Conservation (phyloP, 53 echinoderm and acorn worm species). For the Apostichopus leukothele region DNA sequence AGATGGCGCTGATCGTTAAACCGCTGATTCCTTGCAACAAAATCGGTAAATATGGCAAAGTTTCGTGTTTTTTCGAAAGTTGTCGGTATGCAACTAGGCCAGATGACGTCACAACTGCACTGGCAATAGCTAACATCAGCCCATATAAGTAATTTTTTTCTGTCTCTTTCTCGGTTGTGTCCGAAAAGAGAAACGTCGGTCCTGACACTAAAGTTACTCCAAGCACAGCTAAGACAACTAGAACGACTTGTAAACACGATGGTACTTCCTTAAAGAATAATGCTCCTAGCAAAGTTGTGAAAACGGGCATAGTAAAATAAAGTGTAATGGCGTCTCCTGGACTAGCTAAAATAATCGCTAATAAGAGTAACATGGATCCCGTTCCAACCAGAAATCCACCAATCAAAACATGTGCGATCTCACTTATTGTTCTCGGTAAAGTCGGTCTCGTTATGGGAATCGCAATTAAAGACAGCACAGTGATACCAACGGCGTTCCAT, state of each 20-base stretch:
- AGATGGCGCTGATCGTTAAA: too few relatives aligned
- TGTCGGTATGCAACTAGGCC: slow-evolving; percentile 1
- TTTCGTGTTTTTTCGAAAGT: background rate
- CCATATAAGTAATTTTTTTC: background rate
- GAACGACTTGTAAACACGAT: background rate
- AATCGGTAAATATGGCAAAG: background rate
- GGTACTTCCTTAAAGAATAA: slow-evolving; percentile 9
- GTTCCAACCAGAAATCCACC: background rate
- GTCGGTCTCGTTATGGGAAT: background rate
- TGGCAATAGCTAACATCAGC: background rate
- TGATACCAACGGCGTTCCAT: background rate
- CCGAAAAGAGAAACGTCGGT: slow-evolving; percentile 20
- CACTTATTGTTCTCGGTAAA: background rate
- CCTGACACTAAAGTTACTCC: slow-evolving; percentile 19
- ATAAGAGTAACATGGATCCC: background rate
- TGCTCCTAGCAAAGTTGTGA: background rate
- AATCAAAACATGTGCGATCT: background rate
- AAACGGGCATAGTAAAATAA: slow-evolving; percentile 10
- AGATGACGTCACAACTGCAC: background rate
- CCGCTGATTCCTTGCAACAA: background rate
- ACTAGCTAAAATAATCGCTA: slow-evolving; percentile 6
- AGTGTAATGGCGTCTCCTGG: slow-evolving; percentile 14
- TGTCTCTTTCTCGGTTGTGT: background rate
- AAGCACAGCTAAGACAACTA: background rate
- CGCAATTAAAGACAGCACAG: background rate